Evolutionary conservation across 2,113 vertebrate species (phyloP), one percentile per base, ranked within the genome.

Genomic region (Prunella fulvescens): DNA sequence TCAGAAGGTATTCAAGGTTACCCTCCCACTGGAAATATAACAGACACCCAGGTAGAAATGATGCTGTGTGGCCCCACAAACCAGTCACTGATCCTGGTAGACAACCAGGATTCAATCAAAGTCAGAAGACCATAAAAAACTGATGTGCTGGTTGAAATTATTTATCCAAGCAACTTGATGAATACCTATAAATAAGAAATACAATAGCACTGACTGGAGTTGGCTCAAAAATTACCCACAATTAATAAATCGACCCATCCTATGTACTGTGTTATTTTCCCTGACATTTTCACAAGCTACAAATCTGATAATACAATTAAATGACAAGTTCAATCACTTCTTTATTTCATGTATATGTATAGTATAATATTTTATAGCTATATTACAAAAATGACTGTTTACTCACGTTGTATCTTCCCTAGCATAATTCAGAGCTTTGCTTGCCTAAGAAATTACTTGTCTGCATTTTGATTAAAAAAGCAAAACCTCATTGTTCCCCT

Each of bases 391-490:
- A 95, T 82, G 88, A 51, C 80, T 93, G 73, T 96, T 92, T 93
- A 90, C 78, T 93, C 86, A 67, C 69, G 8, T 92, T 76, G 76
- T 56, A 73, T 95, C 88, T 91, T 91, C 83, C 88, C 83, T 33
- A 39, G 88, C 82, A 96, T 97, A 95, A 97, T 57, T 96, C 95
- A 97, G 92, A 91, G 81, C 92, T 92, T 81, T 95, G 90, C 94
- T 95, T 95, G 95, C 83, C 91, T 84, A 95, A 90, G 90, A 95
- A 97, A 97, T 97, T 92, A 95, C 92, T 97, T 97, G 95, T 97
- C 90, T 97, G 91, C 83, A 73, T 96, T 97, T 95, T 96, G 96
- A 97, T 97, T 96, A 96, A 96, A 94, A 96, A 94, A 93, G 91
- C 88, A 92, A 95, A 96, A 81, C 88, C 90, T 95, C 93, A 94